A percentile compares a stretch with the other conserved stretches of the same genome.
Evolutionary conservation across 2,888 invertebrate species (phyloP).

Genomic region (Calliopum simillimum): DNA sequence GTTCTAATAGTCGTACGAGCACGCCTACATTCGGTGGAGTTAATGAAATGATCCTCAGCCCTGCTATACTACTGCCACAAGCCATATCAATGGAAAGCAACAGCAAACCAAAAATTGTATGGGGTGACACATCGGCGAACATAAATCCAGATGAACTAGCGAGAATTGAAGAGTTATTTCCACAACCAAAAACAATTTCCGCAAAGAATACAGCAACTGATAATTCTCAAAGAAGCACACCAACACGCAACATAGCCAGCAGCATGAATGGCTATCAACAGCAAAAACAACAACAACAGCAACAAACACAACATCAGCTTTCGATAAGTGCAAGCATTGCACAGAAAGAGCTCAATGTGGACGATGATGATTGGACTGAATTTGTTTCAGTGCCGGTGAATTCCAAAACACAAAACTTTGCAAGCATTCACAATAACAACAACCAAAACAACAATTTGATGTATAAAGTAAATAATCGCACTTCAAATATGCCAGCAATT

Average conservation of each 20-base stretch:
- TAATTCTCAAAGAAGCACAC: conserved; percentile 44
- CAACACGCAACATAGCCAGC: conserved; percentile 39
- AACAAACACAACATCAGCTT: conserved; percentile 47
- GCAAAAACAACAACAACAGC: conserved; percentile 23
- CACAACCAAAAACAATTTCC: conserved; percentile 52
- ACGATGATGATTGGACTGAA: conserved; percentile 72
- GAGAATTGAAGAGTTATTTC: conserved; percentile 65
- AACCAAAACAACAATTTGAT: conserved; percentile 45
- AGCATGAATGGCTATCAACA: conserved; percentile 33
- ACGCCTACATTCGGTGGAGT: conserved; percentile 53
- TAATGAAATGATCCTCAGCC: conserved; percentile 63
- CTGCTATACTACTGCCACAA: conserved; percentile 62
- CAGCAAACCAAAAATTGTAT: conserved; percentile 67
- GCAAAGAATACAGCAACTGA: conserved; percentile 1
- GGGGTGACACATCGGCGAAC: conserved; percentile 69
- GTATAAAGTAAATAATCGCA: background rate
- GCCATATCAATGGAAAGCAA: conserved; percentile 55
- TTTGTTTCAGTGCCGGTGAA: conserved; percentile 67
- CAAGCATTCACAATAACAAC: conserved; percentile 35
- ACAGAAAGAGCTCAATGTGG: conserved; percentile 43
- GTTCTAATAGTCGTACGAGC: conserved; percentile 49
- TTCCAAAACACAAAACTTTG: background rate
- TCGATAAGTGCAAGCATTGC: conserved; percentile 58
- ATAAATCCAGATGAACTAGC: conserved; percentile 66
- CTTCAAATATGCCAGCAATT: background rate